Percentiles rank a stretch among this genome's conserved stretches.
phyloP scores from a whole-genome alignment of 92 coral and sea anemone genomes.

The Phenganax stokvisi region DNA sequence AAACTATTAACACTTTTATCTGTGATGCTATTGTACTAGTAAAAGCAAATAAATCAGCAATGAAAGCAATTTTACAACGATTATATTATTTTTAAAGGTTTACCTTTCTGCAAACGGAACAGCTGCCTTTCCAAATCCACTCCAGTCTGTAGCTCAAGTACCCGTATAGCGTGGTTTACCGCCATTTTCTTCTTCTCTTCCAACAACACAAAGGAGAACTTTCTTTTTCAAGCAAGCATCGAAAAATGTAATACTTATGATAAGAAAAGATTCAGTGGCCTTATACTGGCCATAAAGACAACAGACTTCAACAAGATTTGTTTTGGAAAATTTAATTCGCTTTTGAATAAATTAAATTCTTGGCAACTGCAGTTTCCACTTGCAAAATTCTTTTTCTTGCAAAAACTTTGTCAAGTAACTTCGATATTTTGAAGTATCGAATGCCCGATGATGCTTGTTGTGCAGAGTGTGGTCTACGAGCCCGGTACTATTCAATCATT shows the following conservation, averaged over 20 bases:
- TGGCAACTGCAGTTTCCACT: neutral
- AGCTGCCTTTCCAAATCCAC: slow-evolving; percentile 73
- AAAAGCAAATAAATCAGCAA: neutral
- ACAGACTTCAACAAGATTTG: too few relatives aligned
- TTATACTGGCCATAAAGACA: too few relatives aligned
- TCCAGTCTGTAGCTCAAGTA: slow-evolving; percentile 71
- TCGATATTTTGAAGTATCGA: neutral
- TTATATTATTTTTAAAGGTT: neutral
- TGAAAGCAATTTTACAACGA: neutral
- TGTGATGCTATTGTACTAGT: neutral
- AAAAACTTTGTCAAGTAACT: neutral
- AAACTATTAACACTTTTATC: too few relatives aligned
- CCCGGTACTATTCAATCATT: neutral
- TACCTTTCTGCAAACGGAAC: slow-evolving; percentile 82
- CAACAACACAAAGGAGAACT: neutral
- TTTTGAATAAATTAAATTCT: too few relatives aligned
- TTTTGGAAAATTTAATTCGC: too few relatives aligned
- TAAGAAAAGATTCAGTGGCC: neutral
- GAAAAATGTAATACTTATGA: neutral
- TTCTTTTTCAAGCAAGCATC: neutral
- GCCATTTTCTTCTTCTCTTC: neutral
- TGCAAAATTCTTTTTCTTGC: neutral
- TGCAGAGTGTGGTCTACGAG: slow-evolving; percentile 1
- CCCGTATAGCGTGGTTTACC: slow-evolving; percentile 47
- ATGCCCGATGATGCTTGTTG: neutral